phyloP scores from a whole-genome alignment of 2,888 invertebrate species.

The Meteorus cinctellus region DNA sequence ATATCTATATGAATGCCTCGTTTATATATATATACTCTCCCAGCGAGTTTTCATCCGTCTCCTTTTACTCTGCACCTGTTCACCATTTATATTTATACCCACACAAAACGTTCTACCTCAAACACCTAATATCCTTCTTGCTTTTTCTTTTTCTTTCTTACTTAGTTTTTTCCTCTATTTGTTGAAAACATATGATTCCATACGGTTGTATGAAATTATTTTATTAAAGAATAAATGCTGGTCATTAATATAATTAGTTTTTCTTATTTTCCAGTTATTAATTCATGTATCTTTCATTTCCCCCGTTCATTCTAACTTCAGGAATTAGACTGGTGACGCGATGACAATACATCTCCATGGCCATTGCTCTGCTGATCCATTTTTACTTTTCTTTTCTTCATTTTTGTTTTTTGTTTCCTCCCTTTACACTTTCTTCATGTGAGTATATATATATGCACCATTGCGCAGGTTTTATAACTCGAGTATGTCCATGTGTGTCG shows the following conservation, averaged over 20 bases:
- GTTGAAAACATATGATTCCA: not conserved
- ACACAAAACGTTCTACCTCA: conserved; percentile 32
- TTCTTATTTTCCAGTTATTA: conserved; percentile 2
- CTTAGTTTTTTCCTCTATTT: not conserved
- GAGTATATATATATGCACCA: no score
- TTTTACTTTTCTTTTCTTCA: conserved; percentile 12
- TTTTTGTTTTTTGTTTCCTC: conserved; percentile 11
- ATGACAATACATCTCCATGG: not conserved
- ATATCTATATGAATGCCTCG: no score
- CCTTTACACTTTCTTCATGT: conserved; percentile 11
- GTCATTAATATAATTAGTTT: not conserved
- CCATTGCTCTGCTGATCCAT: no score
- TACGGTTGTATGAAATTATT: not conserved
- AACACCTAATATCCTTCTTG: not conserved
- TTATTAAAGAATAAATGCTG: not conserved
- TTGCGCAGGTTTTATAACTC: no score
- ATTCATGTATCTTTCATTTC: not conserved
- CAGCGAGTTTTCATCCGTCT: conserved; percentile 35
- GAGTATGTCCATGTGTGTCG: no score
- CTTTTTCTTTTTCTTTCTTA: not conserved
- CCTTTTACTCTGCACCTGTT: conserved; percentile 49
- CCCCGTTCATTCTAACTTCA: not conserved
- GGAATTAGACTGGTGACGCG: not conserved
- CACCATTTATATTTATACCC: conserved; percentile 40
- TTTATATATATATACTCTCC: conserved; percentile 6